Evolutionary conservation across 2,888 invertebrate species (phyloP), one percentile per base, ranked within the genome.

Genomic region (Drosophila atroscutellata): DNA sequence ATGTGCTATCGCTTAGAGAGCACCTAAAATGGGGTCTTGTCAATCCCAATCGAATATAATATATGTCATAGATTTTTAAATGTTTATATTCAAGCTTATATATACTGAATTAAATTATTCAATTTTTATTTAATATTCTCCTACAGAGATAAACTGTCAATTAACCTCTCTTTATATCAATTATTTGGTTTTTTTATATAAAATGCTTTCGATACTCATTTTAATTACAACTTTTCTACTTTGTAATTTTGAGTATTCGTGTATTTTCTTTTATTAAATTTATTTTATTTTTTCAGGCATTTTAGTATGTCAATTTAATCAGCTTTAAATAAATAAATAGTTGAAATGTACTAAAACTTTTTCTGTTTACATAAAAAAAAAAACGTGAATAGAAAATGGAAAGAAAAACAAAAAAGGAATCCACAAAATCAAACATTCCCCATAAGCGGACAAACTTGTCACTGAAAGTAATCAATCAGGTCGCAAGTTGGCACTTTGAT

Each of bases 401-500:
- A 37, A 18, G 13, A 18, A 15, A 36, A 26, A 42, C 30, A 30
- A 47, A 34, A 47, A 20, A 32, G 15, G 2, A 13, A 58, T 28
- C 15, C 7, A 9, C 15, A 13, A 51, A 26, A 59, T 11, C 34
- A 45, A 57, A 55, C 45, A 62, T 71, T 20, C 3, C 7, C 15
- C 20, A 45, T 45, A 75, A 72, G 28, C 37, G 8, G 36, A 42
- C 32, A 61, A 37, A 34, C 56, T 49, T 74, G 61, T 39, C 34
- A 59, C 18, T 68, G 52, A 74, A 57, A 60, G 49, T 54, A 73
- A 57, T 34, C 56, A 60, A 57, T 34, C 56, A 60, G 68, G 47
- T 60, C 49, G 50, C 32, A 70, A 70, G 34, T 34, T 67, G 71
- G 49, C 71, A 63, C 60, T 63, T 56, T 50, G 60, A 54, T 51